Conservation (phyloP, 2,888 invertebrate genomes). For the Zele albiditarsus region DNA sequence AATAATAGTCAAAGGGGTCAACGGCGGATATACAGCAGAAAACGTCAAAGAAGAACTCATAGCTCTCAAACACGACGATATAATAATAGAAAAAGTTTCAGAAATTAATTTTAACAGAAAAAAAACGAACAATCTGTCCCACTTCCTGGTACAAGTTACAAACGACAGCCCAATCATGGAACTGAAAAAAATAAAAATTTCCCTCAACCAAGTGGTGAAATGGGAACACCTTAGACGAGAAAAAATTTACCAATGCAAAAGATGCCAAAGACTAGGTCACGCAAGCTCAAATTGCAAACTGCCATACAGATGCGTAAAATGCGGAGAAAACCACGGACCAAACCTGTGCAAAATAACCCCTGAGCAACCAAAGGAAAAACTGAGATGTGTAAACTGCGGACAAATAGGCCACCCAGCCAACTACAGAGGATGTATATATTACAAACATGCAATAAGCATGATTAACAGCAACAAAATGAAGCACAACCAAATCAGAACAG, state of each 20-base stretch:
- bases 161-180: not conserved
- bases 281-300: constrained; percentile 40
- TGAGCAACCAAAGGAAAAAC: not conserved
- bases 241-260: constrained; percentile 32
- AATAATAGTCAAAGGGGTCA: no score
- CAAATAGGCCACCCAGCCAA: constrained; percentile 40
- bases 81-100: no score
- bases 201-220: not conserved
- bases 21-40: no score
- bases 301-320: constrained; percentile 42
- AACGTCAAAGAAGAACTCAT: no score
- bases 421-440: constrained; percentile 39
- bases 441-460: not conserved
- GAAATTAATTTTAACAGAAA: no score
- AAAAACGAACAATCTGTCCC: not conserved
- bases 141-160: not conserved
- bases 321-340: constrained; percentile 32
- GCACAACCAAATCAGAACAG: no score
- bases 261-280: constrained; percentile 43
- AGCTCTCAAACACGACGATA: no score
- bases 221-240: constrained; percentile 15
- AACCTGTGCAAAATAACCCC: not conserved
- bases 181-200: not conserved
- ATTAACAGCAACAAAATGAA: not conserved
- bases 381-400: constrained; percentile 34